Conservation (phyloP, 2,113 vertebrate genomes). For the Dipodomys stephensi region DNA sequence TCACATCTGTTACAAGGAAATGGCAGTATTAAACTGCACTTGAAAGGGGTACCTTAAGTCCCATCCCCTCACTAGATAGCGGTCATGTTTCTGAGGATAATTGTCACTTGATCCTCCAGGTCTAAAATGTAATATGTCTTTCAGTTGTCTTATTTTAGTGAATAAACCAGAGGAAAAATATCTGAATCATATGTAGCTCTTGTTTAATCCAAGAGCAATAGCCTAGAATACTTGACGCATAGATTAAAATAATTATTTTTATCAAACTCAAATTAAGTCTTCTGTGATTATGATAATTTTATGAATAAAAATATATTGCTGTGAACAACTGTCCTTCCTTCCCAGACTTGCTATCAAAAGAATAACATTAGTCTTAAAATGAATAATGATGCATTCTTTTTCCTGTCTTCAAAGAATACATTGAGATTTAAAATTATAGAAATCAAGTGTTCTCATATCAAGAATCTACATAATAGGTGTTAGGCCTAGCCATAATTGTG, state of each 20-base stretch:
- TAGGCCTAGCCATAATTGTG: slow-evolving; percentile 41
- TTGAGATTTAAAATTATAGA: slow-evolving; percentile 58
- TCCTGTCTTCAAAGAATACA: slow-evolving; percentile 60
- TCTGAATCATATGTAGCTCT: slow-evolving; percentile 2
- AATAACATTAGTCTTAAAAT: slow-evolving; percentile 41
- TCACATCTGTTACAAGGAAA: not conserved
- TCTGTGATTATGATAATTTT: slow-evolving; percentile 59
- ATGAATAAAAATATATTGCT: slow-evolving; percentile 44
- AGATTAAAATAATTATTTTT: slow-evolving; percentile 74
- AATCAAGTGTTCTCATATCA: slow-evolving; percentile 63
- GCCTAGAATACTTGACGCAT: slow-evolving; percentile 43
- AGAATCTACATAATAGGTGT: slow-evolving; percentile 51
- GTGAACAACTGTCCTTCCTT: slow-evolving; percentile 62
- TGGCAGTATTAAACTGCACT: slow-evolving; percentile 26
- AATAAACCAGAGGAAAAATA: not conserved
- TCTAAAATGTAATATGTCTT: not conserved
- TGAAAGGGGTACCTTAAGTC: slow-evolving; percentile 1
- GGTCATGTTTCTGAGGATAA: not conserved
- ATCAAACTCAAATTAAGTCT: slow-evolving; percentile 65
- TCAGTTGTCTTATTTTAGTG: slow-evolving; percentile 4
- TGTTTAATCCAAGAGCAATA: slow-evolving; percentile 26
- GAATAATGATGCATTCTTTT: slow-evolving; percentile 63
- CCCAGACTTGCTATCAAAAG: slow-evolving; percentile 49
- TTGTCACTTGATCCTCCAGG: slow-evolving; percentile 34
- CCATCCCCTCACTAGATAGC: not conserved